Conservation (phyloP, 1,140 invertebrate genomes). For the Schmidtea mediterranea region DNA sequence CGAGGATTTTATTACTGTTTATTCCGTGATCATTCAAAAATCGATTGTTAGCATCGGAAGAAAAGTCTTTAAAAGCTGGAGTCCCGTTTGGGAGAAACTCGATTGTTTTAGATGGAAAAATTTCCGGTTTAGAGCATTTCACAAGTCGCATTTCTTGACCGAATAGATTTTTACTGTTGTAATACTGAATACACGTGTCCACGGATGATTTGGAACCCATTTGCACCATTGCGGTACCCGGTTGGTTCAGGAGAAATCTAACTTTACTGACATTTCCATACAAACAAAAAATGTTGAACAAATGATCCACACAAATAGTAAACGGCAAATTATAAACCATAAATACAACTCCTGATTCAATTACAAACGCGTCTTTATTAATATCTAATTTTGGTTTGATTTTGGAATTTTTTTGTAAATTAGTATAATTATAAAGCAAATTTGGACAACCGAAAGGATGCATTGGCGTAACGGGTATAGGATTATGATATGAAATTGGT, state of each 20-base stretch:
- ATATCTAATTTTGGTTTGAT: too few species aligned
- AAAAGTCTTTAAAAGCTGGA: conserved; percentile 4
- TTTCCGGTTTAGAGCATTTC: background rate
- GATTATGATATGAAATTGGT: too few species aligned
- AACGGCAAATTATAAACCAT: conserved; percentile 4
- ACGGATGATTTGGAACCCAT: background rate
- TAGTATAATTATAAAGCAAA: too few species aligned
- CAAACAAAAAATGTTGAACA: conserved; percentile 6
- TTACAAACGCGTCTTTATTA: too few species aligned
- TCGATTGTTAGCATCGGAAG: background rate
- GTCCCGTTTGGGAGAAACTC: background rate
- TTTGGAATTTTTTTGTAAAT: too few species aligned
- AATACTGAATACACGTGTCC: background rate
- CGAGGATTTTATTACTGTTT: background rate
- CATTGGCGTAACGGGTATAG: too few species aligned
- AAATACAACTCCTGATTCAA: conserved; percentile 1
- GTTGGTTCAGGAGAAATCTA: background rate
- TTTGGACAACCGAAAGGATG: too few species aligned
- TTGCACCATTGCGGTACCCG: conserved; percentile 3
- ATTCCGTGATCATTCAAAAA: background rate
- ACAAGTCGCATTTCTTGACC: background rate
- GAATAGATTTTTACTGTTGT: background rate
- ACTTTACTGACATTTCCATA: conserved; percentile 4
- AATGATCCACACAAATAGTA: background rate
- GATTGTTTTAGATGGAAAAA: background rate